Evolutionary conservation across 92 coral and sea anemone species (phyloP).

Genomic region (Zoanthus sociatus): DNA sequence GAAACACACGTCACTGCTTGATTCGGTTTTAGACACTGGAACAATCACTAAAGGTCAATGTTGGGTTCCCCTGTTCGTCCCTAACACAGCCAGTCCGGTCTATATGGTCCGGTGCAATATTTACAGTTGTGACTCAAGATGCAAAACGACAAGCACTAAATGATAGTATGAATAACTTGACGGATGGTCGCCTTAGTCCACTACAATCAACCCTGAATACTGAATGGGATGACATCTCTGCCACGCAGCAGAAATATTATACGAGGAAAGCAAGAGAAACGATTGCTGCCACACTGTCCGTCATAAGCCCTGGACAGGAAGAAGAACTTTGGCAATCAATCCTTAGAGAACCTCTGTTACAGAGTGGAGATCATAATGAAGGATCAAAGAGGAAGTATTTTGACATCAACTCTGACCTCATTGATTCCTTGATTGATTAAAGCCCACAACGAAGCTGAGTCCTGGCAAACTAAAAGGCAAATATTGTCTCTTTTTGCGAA

Average conservation of each 20-base stretch:
- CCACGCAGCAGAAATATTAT: slow-evolving; percentile 57
- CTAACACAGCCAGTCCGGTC: too few species aligned
- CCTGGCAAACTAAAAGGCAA: slow-evolving; percentile 46
- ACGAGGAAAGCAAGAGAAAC: slow-evolving; percentile 49
- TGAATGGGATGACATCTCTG: slow-evolving; percentile 63
- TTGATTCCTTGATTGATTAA: slow-evolving; percentile 48
- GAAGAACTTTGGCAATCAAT: slow-evolving; percentile 53
- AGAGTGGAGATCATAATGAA: neutral
- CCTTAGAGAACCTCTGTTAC: slow-evolving; percentile 45
- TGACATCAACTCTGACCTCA: slow-evolving; percentile 47
- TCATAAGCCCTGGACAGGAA: slow-evolving; percentile 68
- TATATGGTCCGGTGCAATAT: too few species aligned
- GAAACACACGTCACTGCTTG: too few species aligned
- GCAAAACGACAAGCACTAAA: slow-evolving; percentile 29
- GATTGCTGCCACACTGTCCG: slow-evolving; percentile 40
- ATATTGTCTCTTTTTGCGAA: neutral
- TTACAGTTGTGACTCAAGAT: too few species aligned
- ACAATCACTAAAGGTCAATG: too few species aligned
- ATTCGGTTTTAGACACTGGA: too few species aligned
- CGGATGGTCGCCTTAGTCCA: slow-evolving; percentile 26
- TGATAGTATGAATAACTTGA: slow-evolving; percentile 4
- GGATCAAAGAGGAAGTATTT: slow-evolving; percentile 50
- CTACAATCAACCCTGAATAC: slow-evolving; percentile 44
- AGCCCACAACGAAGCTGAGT: slow-evolving; percentile 21
- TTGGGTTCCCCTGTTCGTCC: too few species aligned